Evolutionary conservation across 2,888 invertebrate species (phyloP).

Genomic region (Platycnemis pennipes): DNA sequence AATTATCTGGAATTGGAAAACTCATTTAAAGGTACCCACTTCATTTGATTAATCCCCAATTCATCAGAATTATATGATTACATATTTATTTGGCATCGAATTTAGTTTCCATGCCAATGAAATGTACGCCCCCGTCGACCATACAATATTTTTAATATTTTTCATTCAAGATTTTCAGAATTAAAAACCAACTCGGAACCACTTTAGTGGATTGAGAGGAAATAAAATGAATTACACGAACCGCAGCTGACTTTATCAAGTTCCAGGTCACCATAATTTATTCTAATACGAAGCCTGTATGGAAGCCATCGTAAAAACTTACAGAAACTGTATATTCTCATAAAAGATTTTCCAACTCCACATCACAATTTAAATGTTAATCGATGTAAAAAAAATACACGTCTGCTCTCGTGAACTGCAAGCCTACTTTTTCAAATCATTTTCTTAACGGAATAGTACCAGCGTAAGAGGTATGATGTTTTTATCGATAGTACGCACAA

Average conservation of each 20-base stretch:
- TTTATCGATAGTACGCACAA: background rate
- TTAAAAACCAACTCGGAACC: background rate
- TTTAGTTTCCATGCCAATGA: background rate
- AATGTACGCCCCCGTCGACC: background rate
- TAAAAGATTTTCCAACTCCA: background rate
- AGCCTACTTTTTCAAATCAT: background rate
- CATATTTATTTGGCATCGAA: background rate
- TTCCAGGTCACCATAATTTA: background rate
- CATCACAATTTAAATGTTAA: conserved; percentile 50
- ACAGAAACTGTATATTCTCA: background rate
- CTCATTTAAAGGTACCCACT: background rate
- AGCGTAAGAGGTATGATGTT: background rate
- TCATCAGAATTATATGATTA: background rate
- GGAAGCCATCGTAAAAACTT: background rate
- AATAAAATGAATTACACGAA: background rate
- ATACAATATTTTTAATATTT: background rate
- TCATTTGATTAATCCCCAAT: conserved; percentile 10
- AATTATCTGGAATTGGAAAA: background rate
- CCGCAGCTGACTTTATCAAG: conserved; percentile 3
- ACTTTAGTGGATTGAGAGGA: background rate
- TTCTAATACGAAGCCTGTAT: background rate
- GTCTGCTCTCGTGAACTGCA: background rate
- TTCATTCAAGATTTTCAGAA: background rate
- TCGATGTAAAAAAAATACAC: background rate
- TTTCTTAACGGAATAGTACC: background rate